These are phyloP conservation scores for Etia nguti DNA, from an alignment of 2,113 vertebrate species.

Conservation along the genomic window DNA sequence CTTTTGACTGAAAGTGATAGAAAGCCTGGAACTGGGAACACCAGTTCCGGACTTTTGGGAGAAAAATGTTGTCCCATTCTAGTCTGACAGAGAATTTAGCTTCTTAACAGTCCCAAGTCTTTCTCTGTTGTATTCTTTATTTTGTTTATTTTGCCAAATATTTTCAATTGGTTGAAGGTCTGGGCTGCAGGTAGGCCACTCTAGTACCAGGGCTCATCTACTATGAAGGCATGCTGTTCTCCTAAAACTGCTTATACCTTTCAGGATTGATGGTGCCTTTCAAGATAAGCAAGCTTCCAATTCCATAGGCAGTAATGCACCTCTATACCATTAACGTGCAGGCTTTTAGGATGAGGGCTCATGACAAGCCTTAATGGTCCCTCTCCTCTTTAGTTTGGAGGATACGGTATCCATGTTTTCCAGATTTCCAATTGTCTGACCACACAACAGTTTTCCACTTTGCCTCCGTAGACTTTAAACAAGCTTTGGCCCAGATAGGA, in stretches of 20 bases:
- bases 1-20: neutral
- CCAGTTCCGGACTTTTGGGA: neutral
- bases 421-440: no score
- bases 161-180: neutral
- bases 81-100: fast-evolving
- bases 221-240: neutral
- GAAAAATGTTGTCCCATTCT: neutral
- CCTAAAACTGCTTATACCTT: neutral
- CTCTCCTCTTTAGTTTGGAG: no score
- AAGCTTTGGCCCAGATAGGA: no score
- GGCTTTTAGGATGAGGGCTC: no score
- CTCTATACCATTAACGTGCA: no score
- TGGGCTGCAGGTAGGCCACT: neutral
- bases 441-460: no score
- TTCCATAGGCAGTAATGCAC: neutral
- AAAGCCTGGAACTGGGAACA: neutral
- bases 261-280: neutral
- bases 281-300: neutral
- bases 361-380: no score
- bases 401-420: no score
- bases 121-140: neutral
- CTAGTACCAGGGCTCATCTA: neutral
- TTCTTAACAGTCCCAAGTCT: fast-evolving
- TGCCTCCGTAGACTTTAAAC: no score
- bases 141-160: neutral